These are phyloP conservation scores for Geopemphigus sp. DNA, from an alignment of 1,140 invertebrate genomes.

Conservation along the genomic window DNA sequence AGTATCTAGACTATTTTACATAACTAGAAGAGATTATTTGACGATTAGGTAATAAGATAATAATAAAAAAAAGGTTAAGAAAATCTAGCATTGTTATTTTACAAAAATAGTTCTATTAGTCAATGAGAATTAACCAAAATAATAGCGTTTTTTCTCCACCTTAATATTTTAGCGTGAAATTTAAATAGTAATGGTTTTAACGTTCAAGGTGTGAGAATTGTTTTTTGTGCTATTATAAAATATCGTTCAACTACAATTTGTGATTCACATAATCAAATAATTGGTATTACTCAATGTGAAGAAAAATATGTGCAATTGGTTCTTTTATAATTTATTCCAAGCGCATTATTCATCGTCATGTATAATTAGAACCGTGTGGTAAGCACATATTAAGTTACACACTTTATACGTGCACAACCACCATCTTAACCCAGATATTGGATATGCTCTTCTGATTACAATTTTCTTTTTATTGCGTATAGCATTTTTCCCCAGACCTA, in stretches of 20 bases:
- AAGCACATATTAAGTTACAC: neutral
- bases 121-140: neutral
- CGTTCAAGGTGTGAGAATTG: neutral
- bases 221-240: neutral
- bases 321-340: neutral
- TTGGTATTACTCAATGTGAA: neutral
- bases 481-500: neutral
- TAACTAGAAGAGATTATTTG: neutral
- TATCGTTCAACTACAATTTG: neutral
- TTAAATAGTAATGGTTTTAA: neutral
- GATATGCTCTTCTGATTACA: neutral
- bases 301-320: neutral
- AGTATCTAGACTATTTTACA: neutral
- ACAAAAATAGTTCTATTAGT: neutral
- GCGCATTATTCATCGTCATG: neutral
- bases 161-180: neutral
- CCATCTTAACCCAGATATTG: conserved; percentile 5
- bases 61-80: neutral
- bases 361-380: neutral
- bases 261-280: neutral
- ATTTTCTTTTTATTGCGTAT: neutral
- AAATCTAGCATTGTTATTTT: neutral
- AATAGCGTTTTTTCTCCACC: too few species aligned
- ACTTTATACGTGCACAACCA: neutral
- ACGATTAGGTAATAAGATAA: neutral